phyloP scores from a whole-genome alignment of 2,797 vertebrate genomes.

The Carcharodon carcharias region DNA sequence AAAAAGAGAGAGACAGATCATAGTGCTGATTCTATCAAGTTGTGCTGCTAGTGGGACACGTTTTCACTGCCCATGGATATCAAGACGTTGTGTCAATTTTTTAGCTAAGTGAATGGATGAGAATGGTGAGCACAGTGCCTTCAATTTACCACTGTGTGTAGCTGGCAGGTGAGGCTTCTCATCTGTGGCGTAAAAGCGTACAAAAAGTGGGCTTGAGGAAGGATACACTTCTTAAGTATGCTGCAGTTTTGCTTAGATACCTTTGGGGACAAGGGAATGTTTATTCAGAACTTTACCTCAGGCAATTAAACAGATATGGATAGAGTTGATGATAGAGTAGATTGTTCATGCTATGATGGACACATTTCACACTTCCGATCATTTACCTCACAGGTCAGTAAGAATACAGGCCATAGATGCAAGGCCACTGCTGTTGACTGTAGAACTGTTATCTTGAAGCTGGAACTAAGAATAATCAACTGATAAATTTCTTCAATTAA shows the following conservation, averaged over 20 bases:
- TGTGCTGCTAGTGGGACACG: not conserved
- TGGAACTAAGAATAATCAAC: not conserved
- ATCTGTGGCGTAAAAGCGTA: not conserved
- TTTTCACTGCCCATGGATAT: not conserved
- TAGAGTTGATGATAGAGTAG: not conserved
- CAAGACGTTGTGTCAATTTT: not conserved
- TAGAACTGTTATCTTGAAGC: not conserved
- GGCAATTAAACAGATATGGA: not conserved
- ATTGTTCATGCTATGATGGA: not conserved
- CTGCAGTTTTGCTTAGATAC: not conserved
- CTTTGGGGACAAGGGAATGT: not conserved
- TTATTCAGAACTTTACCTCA: not conserved
- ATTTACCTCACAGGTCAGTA: not conserved
- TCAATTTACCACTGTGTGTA: not conserved
- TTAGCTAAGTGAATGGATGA: not conserved
- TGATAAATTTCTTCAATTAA: conserved; percentile 13
- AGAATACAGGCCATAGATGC: not conserved
- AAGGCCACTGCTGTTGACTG: not conserved
- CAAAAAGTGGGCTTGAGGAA: not conserved
- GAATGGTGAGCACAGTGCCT: not conserved
- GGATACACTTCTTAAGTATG: not conserved
- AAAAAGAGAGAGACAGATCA: too few relatives aligned
- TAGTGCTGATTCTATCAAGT: too few relatives aligned
- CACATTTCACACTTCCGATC: not conserved
- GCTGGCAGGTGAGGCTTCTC: not conserved